Conservation (phyloP, 92 coral and sea anemone genomes). For the Epizoanthus illoricatus region DNA sequence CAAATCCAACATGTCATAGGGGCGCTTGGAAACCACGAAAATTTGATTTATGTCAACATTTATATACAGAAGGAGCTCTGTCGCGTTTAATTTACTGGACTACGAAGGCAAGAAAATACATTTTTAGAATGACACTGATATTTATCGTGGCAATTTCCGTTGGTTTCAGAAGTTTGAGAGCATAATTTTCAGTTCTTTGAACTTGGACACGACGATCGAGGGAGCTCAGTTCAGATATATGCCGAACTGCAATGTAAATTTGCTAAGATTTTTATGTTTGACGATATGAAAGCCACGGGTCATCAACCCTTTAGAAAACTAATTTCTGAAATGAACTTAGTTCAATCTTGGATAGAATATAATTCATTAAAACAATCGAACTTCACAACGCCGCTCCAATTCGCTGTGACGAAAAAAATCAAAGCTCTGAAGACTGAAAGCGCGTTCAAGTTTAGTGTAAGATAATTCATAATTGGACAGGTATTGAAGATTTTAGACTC, state of each 20-base stretch:
- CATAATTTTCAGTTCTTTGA: background rate
- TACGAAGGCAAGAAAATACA: slow-evolving; percentile 3
- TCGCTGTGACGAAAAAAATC: background rate
- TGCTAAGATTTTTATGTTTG: too few species aligned
- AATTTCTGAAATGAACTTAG: slow-evolving; percentile 4
- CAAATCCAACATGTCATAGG: slow-evolving; percentile 13
- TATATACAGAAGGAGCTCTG: background rate
- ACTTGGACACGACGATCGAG: background rate
- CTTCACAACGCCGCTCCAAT: background rate
- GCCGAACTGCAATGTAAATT: background rate
- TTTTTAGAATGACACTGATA: background rate
- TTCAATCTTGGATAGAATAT: slow-evolving; percentile 3
- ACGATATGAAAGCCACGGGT: background rate
- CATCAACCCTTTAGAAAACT: slow-evolving; percentile 12
- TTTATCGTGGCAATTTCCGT: slow-evolving; percentile 27
- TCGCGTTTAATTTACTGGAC: background rate
- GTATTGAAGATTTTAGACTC: background rate
- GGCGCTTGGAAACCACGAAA: slow-evolving; percentile 29
- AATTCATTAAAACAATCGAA: slow-evolving; percentile 4
- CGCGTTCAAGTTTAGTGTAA: slow-evolving; percentile 7
- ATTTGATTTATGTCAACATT: background rate
- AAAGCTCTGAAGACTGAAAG: background rate
- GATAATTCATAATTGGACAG: background rate
- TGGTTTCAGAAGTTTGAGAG: background rate
- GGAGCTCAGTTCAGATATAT: background rate